Percentiles rank a stretch among this genome's conserved stretches.
Evolutionary conservation across 92 coral and sea anemone species (phyloP).

Genomic region (Palythoa heliodiscus): DNA sequence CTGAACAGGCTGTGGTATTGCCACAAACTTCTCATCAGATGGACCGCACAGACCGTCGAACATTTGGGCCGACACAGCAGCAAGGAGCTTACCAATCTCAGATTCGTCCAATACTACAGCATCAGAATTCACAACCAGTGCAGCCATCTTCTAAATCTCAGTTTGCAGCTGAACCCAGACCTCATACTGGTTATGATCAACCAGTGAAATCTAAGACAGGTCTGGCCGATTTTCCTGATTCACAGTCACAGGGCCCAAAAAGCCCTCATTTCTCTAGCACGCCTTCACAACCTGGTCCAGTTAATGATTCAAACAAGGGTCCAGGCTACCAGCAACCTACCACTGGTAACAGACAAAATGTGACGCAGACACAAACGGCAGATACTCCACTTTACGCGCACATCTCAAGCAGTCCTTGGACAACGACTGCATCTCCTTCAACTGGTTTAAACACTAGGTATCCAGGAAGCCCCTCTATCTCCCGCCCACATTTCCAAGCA

Average conservation of each 20-base stretch:
- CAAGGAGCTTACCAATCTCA: slow-evolving; percentile 13
- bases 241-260: neutral
- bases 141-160: slow-evolving; percentile 6
- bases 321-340: neutral
- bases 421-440: slow-evolving; percentile 5
- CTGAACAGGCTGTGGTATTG: neutral
- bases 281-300: neutral
- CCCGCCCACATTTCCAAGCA: slow-evolving; percentile 4
- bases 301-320: neutral
- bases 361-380: slow-evolving; percentile 12
- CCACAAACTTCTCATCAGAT: slow-evolving; percentile 6
- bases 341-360: neutral
- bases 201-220: neutral
- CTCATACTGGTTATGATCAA: slow-evolving; percentile 27
- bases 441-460: slow-evolving; percentile 2
- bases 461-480: neutral
- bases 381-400: neutral
- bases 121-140: slow-evolving; percentile 15
- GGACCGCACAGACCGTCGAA: neutral
- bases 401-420: neutral
- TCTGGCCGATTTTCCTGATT: neutral
- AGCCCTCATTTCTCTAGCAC: neutral
- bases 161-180: slow-evolving; percentile 14
- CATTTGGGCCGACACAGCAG: slow-evolving; percentile 2
- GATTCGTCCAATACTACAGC: neutral